These are phyloP conservation scores for Stratiomys singularior DNA, from an alignment of 2,888 invertebrate genomes.

Conservation along the genomic window DNA sequence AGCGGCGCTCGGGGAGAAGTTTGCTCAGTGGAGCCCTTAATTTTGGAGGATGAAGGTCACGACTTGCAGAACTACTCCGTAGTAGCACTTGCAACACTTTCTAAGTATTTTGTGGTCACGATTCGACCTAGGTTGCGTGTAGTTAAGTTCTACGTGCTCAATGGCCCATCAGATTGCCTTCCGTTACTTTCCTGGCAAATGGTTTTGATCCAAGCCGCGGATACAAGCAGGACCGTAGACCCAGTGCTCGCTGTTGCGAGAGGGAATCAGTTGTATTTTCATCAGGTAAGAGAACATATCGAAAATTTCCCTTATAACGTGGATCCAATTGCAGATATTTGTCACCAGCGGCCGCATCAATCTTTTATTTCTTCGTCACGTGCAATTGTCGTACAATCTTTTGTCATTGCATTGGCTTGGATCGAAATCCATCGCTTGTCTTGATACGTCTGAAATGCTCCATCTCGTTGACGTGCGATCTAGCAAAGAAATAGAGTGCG, in stretches of 20 bases:
- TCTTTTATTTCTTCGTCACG: slow-evolving; percentile 75
- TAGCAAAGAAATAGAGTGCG: slow-evolving; percentile 84
- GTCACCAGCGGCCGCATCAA: slow-evolving; percentile 68
- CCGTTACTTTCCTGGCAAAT: slow-evolving; percentile 95
- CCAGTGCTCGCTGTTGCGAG: slow-evolving; percentile 92
- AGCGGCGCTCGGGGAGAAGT: slow-evolving; percentile 98
- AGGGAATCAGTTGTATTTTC: slow-evolving; percentile 85
- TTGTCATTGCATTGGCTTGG: slow-evolving; percentile 85
- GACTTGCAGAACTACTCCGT: slow-evolving; percentile 80
- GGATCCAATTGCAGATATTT: slow-evolving; percentile 56
- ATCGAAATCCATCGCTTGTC: slow-evolving; percentile 81
- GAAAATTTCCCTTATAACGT: neutral
- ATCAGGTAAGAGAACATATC: slow-evolving; percentile 71
- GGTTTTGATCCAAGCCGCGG: slow-evolving; percentile 81
- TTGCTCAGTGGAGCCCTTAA: slow-evolving; percentile 77
- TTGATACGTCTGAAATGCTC: slow-evolving; percentile 85
- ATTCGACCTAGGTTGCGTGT: slow-evolving; percentile 81
- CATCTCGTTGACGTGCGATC: slow-evolving; percentile 90
- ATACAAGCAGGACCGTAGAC: slow-evolving; percentile 75
- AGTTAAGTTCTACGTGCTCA: slow-evolving; percentile 80
- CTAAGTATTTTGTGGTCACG: slow-evolving; percentile 81
- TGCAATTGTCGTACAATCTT: slow-evolving; percentile 77
- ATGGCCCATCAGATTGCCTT: slow-evolving; percentile 79
- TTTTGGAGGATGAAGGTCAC: slow-evolving; percentile 67
- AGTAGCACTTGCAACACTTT: slow-evolving; percentile 92